These are phyloP conservation scores for Manis crassicaudata DNA, from an alignment of 2,797 vertebrate species.

Conservation along the genomic window DNA sequence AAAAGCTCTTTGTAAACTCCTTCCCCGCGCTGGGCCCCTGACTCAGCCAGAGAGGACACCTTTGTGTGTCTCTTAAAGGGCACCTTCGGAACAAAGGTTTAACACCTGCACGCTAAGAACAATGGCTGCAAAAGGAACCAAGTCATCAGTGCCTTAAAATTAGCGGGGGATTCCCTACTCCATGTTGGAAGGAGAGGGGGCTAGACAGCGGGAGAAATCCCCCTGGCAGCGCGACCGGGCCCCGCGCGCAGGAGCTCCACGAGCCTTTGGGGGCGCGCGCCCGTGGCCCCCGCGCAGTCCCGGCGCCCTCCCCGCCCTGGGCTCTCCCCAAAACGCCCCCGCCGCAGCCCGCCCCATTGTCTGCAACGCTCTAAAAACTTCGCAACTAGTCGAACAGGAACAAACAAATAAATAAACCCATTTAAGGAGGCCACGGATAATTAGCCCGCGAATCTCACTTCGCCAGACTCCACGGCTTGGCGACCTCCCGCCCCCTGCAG, in stretches of 20 bases:
- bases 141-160: conserved; percentile 57
- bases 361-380: conserved; percentile 73
- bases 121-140: conserved; percentile 45
- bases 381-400: conserved; percentile 43
- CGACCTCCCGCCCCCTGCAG: background rate
- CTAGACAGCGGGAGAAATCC: background rate
- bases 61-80: conserved; percentile 32
- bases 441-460: background rate
- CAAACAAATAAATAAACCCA: conserved; percentile 45
- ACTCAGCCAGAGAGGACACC: conserved; percentile 70
- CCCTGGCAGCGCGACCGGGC: background rate
- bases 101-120: conserved; percentile 68
- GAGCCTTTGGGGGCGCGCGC: background rate
- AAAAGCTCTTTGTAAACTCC: conserved; percentile 82
- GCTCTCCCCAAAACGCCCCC: conserved; percentile 70
- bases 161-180: conserved; percentile 78
- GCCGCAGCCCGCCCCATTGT: conserved; percentile 71
- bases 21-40: conserved; percentile 25
- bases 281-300: background rate
- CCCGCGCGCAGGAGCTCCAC: background rate
- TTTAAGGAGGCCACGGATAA: background rate
- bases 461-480: background rate
- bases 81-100: conserved; percentile 79
- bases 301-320: background rate
- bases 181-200: conserved; percentile 60